These are phyloP conservation scores for Pteromalus puparum DNA, from an alignment of 1,140 invertebrate genomes.

Conservation along the genomic window DNA sequence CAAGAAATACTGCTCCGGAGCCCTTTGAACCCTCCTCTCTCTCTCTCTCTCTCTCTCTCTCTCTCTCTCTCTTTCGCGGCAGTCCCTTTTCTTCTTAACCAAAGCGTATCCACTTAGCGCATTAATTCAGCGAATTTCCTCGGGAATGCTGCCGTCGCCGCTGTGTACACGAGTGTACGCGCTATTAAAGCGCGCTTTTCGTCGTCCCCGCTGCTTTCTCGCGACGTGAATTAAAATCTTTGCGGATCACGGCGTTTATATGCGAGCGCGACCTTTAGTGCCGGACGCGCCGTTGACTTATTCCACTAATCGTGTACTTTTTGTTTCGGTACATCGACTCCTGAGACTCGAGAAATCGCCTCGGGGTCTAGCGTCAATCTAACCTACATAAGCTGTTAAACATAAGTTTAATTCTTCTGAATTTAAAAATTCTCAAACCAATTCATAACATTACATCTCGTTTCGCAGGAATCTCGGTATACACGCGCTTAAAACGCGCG, in stretches of 20 bases:
- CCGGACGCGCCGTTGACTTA: background rate
- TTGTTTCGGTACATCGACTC: no score
- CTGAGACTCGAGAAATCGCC: no score
- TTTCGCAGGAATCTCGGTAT: background rate
- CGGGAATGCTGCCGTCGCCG: conserved; percentile 39
- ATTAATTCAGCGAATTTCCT: conserved; percentile 68
- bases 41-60: conserved; percentile 48
- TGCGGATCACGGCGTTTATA: conserved; percentile 35
- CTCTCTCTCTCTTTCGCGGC: conserved; percentile 38
- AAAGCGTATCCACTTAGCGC: conserved; percentile 65
- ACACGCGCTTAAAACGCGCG: background rate
- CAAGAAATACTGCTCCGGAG: conserved; percentile 71
- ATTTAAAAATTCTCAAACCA: no score
- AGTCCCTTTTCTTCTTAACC: conserved; percentile 66
- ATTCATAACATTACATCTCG: background rate
- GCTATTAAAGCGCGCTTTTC: conserved; percentile 52
- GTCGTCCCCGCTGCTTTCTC: conserved; percentile 13
- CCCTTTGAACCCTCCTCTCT: conserved; percentile 57
- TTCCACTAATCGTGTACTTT: no score
- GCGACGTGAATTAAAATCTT: conserved; percentile 47
- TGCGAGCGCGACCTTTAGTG: background rate
- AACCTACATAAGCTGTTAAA: no score
- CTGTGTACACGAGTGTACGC: conserved; percentile 28
- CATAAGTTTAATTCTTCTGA: no score
- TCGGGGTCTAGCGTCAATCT: no score